Evolutionary conservation across 2,888 invertebrate genomes (phyloP), one percentile per base, ranked within the genome.

Genomic region (Cataglyphis rosenhaueri): DNA sequence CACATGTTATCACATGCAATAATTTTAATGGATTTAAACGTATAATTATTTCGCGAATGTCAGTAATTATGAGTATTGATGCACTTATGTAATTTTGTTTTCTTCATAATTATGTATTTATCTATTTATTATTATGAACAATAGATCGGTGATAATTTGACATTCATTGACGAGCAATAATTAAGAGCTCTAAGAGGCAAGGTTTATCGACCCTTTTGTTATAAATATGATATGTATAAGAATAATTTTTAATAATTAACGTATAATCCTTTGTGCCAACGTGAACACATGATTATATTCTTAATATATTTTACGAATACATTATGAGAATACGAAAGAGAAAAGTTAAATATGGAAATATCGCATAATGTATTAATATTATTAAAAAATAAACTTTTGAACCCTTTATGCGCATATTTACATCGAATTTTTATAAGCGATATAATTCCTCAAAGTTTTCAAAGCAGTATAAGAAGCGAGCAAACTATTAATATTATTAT

Each of bases 21-120:
- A 86, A 75, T 86, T 84, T 82, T 82, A 87, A 84, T 82, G 83
- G 76, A 87, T 87, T 87, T 75, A 29, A 70, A 38, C 82, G 85
- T 87, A 85, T 81, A 87, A 87, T 87, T 87, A 87, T 87, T 86
- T 82, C 76, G 57, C 57, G 25, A 74, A 70, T 78, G 70, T 68
- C 57, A 25, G 75, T 66, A 87, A 84, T 87, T 86, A 70, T 70
- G 18, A 66, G 64, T 55, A 12, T 25, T 29, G 38, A 41, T 76
- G 32, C 68, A 68, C 76, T 66, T 68, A 76, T 12, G 76, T 68
- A 76, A 68, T 76, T 55, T 52, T 52, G 55, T 76, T 76, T 41
- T 41, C 55, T 15, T 15, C 12, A 29, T 76, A 76, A 76, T 76
- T 76, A 68, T 57, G 76, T 55, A 76, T 76, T 57, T 57, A 68